phyloP scores from a whole-genome alignment of 2,113 vertebrate genomes.

The Noctilio leporinus region DNA sequence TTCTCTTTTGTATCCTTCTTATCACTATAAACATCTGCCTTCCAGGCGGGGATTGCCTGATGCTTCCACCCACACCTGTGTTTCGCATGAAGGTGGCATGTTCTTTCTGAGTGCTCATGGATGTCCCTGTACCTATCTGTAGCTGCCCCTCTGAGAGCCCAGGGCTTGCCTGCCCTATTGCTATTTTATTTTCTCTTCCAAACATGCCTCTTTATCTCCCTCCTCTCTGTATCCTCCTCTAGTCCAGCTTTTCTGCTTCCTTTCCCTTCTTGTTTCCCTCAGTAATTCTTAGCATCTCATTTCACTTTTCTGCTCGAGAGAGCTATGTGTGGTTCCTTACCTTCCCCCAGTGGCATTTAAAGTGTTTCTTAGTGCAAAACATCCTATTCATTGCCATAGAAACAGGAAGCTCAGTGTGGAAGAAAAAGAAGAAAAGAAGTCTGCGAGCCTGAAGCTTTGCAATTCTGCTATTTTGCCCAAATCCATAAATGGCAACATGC shows the following conservation, averaged over 20 bases:
- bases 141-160: not conserved
- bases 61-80: not conserved
- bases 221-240: not conserved
- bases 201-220: not conserved
- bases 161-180: not conserved
- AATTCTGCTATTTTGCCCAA: slow-evolving; percentile 71
- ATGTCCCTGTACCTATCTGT: fast-evolving
- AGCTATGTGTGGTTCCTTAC: slow-evolving; percentile 60
- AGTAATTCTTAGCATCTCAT: slow-evolving; percentile 49
- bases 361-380: slow-evolving; percentile 75
- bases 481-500: slow-evolving; percentile 72
- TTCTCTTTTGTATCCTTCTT: not conserved
- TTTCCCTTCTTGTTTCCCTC: slow-evolving; percentile 29
- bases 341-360: slow-evolving; percentile 74
- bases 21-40: not conserved
- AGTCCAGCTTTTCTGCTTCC: not conserved
- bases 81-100: fast-evolving
- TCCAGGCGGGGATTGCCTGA: too few relatives aligned
- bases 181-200: not conserved
- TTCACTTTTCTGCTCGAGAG: slow-evolving; percentile 60
- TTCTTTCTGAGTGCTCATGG: not conserved
- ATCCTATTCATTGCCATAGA: slow-evolving; percentile 76
- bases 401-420: slow-evolving; percentile 72
- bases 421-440: slow-evolving; percentile 51
- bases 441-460: slow-evolving; percentile 66